Evolutionary conservation across 2,113 vertebrate genomes (phyloP).

Genomic region (Suricata suricatta): DNA sequence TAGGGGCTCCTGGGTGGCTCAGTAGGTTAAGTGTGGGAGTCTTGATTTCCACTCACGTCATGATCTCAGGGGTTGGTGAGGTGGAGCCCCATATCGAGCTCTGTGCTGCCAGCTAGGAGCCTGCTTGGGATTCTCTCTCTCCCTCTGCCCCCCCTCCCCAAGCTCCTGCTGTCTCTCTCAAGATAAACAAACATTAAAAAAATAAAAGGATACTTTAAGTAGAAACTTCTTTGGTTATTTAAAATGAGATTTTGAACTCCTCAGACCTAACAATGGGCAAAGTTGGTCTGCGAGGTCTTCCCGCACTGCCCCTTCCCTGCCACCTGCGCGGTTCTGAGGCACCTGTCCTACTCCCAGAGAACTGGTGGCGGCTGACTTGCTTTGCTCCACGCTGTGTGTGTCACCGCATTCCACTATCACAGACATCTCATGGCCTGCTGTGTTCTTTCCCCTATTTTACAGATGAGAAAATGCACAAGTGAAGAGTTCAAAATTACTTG

Average conservation of each 20-base stretch:
- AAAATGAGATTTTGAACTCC: not conserved
- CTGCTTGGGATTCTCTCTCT: too few species aligned
- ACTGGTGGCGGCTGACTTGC: not conserved
- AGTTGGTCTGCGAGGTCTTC: accelerated
- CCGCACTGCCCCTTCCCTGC: accelerated
- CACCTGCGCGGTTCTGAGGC: not conserved
- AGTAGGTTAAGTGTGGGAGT: too few species aligned
- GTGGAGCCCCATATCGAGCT: too few species aligned
- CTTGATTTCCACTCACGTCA: too few species aligned
- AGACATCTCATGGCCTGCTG: not conserved
- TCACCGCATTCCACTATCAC: too few species aligned
- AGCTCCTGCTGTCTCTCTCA: too few species aligned
- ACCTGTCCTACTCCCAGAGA: accelerated
- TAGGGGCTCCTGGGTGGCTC: too few species aligned
- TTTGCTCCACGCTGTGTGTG: accelerated
- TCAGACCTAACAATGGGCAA: not conserved
- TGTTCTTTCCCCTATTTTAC: not conserved
- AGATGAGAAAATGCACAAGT: not conserved
- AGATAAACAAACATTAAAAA: too few species aligned
- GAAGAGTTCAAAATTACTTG: not conserved
- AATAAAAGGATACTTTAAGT: not conserved
- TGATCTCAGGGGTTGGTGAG: too few species aligned
- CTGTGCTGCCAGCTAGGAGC: too few species aligned
- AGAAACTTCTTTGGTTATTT: not conserved
- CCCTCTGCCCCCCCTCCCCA: too few species aligned